Evolutionary conservation across 2,113 vertebrate species (phyloP).

Genomic region (Serinus canaria): DNA sequence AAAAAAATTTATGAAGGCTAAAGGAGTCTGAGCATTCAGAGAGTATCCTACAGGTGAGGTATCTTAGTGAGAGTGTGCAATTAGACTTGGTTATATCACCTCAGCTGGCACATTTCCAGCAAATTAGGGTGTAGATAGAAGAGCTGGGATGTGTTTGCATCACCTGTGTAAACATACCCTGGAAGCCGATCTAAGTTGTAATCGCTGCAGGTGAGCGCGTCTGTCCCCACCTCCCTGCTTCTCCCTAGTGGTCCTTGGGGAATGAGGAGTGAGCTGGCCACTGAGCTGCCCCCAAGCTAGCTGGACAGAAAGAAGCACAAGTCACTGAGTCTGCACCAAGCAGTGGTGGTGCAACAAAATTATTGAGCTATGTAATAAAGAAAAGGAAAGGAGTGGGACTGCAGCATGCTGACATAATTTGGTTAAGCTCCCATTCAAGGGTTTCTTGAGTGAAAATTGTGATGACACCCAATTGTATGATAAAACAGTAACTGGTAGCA

Average conservation of each 20-base stretch:
- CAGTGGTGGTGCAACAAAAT: neutral
- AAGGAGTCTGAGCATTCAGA: neutral
- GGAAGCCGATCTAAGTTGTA: neutral
- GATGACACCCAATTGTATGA: neutral
- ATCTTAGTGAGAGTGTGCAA: neutral
- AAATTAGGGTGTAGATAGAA: neutral
- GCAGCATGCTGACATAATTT: neutral
- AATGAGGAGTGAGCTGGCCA: neutral
- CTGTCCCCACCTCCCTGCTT: neutral
- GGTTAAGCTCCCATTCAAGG: neutral
- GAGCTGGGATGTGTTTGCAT: neutral
- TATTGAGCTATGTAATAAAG: rapidly evolving
- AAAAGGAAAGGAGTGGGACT: neutral
- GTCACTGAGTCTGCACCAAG: neutral
- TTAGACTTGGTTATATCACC: neutral
- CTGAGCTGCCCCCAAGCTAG: neutral
- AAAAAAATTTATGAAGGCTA: neutral
- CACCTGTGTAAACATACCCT: neutral
- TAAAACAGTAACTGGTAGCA: neutral
- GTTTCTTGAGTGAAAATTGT: neutral
- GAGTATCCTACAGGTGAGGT: neutral
- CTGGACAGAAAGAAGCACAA: neutral
- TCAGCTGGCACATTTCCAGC: neutral
- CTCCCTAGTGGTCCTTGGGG: neutral
- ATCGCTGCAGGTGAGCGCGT: neutral